These are phyloP conservation scores for Thunnus albacares DNA, from an alignment of 2,797 vertebrate genomes.

Conservation along the genomic window DNA sequence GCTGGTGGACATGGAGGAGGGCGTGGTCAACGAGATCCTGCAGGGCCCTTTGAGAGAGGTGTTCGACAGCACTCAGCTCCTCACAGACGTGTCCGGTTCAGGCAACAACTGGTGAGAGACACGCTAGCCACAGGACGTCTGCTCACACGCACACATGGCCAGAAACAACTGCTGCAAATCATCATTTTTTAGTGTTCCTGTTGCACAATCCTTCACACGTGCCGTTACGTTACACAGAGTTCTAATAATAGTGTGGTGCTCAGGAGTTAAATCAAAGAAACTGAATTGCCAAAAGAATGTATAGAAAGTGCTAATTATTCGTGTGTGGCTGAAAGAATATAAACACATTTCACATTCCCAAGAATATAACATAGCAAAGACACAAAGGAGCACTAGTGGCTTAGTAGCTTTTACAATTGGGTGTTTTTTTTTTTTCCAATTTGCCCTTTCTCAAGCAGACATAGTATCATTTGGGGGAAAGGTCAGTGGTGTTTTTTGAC, in stretches of 20 bases:
- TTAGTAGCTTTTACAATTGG: background rate
- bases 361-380: background rate
- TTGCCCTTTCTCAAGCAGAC: background rate
- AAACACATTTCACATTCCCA: background rate
- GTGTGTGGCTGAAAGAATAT: background rate
- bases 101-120: conserved; percentile 97
- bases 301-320: background rate
- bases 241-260: background rate
- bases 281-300: background rate
- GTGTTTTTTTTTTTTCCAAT: background rate
- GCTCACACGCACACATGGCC: background rate
- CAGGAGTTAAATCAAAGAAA: background rate
- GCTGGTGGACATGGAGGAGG: conserved; percentile 98
- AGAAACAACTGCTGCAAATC: background rate
- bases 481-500: conserved; percentile 11
- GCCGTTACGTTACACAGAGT: background rate
- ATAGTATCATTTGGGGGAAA: conserved; percentile 12
- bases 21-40: conserved; percentile 95
- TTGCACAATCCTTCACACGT: conserved; percentile 9
- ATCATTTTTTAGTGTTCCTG: background rate
- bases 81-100: conserved; percentile 97
- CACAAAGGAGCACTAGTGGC: background rate
- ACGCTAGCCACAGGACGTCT: background rate
- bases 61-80: conserved; percentile 95
- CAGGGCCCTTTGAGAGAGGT: conserved; percentile 94